A percentile compares a stretch with the other conserved stretches of the same genome.
These are phyloP conservation scores for Trichechus manatus DNA, from an alignment of 2,113 vertebrate genomes.

Conservation along the genomic window DNA sequence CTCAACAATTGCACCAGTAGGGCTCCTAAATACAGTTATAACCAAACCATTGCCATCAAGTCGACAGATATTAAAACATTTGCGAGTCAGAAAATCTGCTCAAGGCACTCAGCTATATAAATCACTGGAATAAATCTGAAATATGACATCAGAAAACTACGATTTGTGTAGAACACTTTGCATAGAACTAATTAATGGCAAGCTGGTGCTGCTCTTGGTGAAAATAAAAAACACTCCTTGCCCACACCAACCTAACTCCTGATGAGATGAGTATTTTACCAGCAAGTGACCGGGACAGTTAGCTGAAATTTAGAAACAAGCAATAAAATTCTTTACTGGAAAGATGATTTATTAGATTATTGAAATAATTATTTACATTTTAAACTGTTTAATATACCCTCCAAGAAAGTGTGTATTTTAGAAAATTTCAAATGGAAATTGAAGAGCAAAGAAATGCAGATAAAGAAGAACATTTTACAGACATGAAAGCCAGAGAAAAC, in stretches of 20 bases:
- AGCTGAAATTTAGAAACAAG: slow-evolving; percentile 39
- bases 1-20: background rate
- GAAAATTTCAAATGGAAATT: background rate
- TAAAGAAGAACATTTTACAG: slow-evolving; percentile 26
- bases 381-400: background rate
- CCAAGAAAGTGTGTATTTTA: background rate
- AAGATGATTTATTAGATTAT: background rate
- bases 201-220: background rate
- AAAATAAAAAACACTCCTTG: background rate
- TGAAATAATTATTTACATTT: slow-evolving; percentile 35
- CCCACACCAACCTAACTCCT: background rate
- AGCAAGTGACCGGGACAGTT: background rate
- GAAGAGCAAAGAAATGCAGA: slow-evolving; percentile 14
- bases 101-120: background rate
- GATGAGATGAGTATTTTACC: background rate
- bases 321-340: background rate
- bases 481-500: background rate
- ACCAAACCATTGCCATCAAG: too few species aligned
- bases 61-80: background rate
- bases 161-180: slow-evolving; percentile 5
- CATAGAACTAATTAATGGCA: background rate
- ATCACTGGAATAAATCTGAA: background rate
- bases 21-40: background rate
- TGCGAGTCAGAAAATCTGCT: background rate
- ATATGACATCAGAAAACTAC: background rate